A percentile compares a stretch with the other conserved stretches of the same genome.
Conservation (phyloP, 2,888 invertebrate genomes). For the Rhagonycha fulva region DNA sequence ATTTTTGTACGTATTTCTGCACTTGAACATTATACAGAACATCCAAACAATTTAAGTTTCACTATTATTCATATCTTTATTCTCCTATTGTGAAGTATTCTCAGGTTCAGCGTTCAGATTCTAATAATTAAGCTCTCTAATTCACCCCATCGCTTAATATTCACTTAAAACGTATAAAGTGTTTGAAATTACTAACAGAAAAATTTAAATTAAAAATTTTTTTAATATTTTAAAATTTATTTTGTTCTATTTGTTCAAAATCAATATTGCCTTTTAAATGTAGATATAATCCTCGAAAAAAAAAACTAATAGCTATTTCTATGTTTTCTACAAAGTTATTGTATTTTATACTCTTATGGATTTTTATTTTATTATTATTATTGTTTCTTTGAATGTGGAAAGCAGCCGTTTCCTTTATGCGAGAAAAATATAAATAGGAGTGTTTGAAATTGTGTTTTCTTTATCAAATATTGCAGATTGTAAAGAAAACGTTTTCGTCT, state of each 20-base stretch:
- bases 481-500: background rate
- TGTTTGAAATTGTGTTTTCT: background rate
- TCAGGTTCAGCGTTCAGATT: background rate
- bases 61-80: background rate
- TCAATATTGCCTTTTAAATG: background rate
- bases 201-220: background rate
- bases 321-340: background rate
- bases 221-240: background rate
- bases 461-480: background rate
- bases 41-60: background rate
- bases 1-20: background rate
- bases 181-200: background rate
- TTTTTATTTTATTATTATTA: background rate
- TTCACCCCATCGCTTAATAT: background rate
- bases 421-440: background rate
- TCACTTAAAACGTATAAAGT: background rate
- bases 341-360: background rate
- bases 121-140: background rate
- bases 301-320: background rate
- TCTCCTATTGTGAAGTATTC: background rate
- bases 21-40: background rate
- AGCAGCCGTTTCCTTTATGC: background rate
- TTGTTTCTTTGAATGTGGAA: background rate
- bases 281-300: background rate
- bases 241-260: background rate